phyloP scores from a whole-genome alignment of 2,113 vertebrate genomes.

The Kryptolebias marmoratus region DNA sequence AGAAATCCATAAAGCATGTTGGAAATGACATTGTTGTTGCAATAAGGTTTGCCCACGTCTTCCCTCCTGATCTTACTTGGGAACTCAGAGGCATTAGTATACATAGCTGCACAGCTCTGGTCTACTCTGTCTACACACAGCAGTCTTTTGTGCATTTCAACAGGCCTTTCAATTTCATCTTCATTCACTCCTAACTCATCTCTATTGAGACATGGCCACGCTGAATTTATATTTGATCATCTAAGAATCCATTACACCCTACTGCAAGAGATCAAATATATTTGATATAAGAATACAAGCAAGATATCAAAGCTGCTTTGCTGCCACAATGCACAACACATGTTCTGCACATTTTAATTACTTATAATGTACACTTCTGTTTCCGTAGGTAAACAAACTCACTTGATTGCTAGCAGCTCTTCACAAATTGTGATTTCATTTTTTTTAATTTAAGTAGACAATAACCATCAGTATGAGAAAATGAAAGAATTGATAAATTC shows the following conservation, averaged over 20 bases:
- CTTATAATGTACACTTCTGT: background rate
- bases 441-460: too few relatives aligned
- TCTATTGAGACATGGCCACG: slow-evolving; percentile 39
- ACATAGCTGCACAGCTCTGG: slow-evolving; percentile 51
- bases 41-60: background rate
- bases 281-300: slow-evolving; percentile 21
- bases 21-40: slow-evolving; percentile 13
- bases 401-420: too few relatives aligned
- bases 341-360: slow-evolving; percentile 26
- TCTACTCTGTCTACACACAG: slow-evolving; percentile 49
- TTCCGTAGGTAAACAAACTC: too few relatives aligned
- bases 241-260: slow-evolving; percentile 38
- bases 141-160: slow-evolving; percentile 63
- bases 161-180: slow-evolving; percentile 50
- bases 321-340: slow-evolving; percentile 23
- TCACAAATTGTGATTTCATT: too few relatives aligned
- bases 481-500: too few relatives aligned
- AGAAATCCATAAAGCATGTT: slow-evolving; percentile 24
- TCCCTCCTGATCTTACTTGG: slow-evolving; percentile 21
- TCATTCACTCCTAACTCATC: slow-evolving; percentile 50
- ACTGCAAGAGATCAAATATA: slow-evolving; percentile 46
- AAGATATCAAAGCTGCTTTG: slow-evolving; percentile 29
- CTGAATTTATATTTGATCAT: slow-evolving; percentile 56
- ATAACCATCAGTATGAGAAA: too few relatives aligned
- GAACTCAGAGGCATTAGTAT: slow-evolving; percentile 60